A percentile compares a stretch with the other conserved stretches of the same genome.
phyloP scores from a whole-genome alignment of 1,140 invertebrate species.

The Reticulitermes speratus region DNA sequence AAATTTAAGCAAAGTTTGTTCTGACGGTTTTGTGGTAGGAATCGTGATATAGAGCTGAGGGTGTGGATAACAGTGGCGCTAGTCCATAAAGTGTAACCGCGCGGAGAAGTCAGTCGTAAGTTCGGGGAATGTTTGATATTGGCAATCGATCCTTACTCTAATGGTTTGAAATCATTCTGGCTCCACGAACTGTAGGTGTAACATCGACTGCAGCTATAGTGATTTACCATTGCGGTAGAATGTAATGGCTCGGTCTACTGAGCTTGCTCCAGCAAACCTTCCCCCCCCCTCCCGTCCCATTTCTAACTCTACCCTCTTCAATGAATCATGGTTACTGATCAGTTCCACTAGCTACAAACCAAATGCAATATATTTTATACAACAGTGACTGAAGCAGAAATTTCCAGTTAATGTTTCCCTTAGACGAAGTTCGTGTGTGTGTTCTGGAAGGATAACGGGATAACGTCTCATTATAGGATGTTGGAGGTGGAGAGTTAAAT shows the following conservation, averaged over 20 bases:
- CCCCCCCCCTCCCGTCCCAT: not conserved
- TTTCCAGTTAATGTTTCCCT: not conserved
- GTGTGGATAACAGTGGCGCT: constrained; percentile 8
- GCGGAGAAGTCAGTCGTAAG: not conserved
- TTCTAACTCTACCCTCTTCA: not conserved
- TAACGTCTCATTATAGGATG: not conserved
- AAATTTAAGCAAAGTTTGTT: constrained; percentile 1
- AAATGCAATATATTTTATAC: constrained; percentile 2
- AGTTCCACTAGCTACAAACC: not conserved
- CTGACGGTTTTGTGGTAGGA: not conserved
- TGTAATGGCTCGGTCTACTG: not conserved
- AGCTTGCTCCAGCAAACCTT: not conserved
- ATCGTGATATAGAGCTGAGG: constrained; percentile 1
- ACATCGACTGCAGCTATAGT: not conserved
- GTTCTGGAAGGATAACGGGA: not conserved
- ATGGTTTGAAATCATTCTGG: constrained; percentile 1
- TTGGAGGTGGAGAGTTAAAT: not conserved
- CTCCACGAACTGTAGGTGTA: not conserved
- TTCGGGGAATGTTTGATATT: constrained; percentile 7
- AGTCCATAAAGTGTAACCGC: not conserved
- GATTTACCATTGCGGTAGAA: constrained; percentile 18
- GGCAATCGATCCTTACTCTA: not conserved
- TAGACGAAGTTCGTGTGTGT: not conserved
- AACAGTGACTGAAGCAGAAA: not conserved
- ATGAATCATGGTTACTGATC: constrained; percentile 6